A percentile compares a stretch with the other conserved stretches of the same genome.
Evolutionary conservation across 1,140 invertebrate genomes (phyloP).

Genomic region (Lethocerus indicus): DNA sequence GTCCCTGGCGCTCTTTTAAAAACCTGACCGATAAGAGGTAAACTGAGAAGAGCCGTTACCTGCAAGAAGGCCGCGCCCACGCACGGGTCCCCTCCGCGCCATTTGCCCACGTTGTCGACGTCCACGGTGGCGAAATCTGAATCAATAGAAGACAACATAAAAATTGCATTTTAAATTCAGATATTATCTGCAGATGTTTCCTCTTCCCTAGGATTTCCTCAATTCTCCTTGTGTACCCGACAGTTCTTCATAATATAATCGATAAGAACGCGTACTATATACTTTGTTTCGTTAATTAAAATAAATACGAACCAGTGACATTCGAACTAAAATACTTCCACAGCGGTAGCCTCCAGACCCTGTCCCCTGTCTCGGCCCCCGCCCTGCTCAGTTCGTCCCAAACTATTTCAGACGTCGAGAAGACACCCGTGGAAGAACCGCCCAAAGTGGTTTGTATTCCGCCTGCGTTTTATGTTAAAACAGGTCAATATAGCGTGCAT

Average conservation of each 20-base stretch:
- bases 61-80: slow-evolving; percentile 69
- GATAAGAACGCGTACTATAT: no score
- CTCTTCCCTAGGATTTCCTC: no score
- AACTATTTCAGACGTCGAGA: slow-evolving; percentile 24
- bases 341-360: slow-evolving; percentile 38
- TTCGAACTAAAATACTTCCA: slow-evolving; percentile 31
- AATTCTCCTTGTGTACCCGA: no score
- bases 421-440: slow-evolving; percentile 29
- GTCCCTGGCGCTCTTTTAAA: no score
- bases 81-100: slow-evolving; percentile 53
- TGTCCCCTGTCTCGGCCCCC: slow-evolving; percentile 30
- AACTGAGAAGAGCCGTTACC: no score
- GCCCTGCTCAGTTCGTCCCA: slow-evolving; percentile 25
- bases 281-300: no score
- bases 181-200: no score
- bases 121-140: slow-evolving; percentile 46
- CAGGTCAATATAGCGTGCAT: no score
- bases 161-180: slow-evolving; percentile 2
- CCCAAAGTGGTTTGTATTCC: slow-evolving; percentile 27
- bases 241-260: no score
- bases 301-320: slow-evolving; percentile 22
- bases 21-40: no score
- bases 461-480: no score
- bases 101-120: slow-evolving; percentile 54
- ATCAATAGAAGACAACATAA: slow-evolving; percentile 8